These are phyloP conservation scores for Plebejus anna DNA, from an alignment of 2,888 invertebrate genomes.

Conservation along the genomic window DNA sequence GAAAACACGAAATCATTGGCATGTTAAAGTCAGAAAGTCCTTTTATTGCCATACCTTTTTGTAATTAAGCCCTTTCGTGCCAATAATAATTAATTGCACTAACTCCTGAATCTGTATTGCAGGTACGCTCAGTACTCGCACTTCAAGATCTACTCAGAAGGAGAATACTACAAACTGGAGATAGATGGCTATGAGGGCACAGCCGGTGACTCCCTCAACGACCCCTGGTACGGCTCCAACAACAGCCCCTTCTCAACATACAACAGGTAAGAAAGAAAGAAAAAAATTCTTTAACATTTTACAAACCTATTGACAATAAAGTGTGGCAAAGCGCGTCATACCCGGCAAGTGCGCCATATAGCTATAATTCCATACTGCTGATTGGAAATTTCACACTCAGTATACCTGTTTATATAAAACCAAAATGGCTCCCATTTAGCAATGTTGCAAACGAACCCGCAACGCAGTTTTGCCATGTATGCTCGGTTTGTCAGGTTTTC, in stretches of 20 bases:
- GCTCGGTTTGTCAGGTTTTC: no score
- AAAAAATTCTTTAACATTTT: neutral
- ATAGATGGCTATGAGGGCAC: constrained; percentile 95
- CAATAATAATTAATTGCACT: no score
- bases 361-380: no score
- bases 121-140: constrained; percentile 95
- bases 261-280: constrained; percentile 82
- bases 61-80: no score
- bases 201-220: constrained; percentile 94
- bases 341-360: no score
- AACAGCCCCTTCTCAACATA: constrained; percentile 96
- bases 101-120: constrained; percentile 34
- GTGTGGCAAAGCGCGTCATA: no score
- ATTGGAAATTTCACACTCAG: no score
- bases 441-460: no score
- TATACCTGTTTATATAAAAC: no score
- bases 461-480: no score
- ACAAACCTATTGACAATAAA: neutral
- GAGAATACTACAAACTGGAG: constrained; percentile 94
- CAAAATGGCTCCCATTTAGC: no score
- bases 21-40: neutral
- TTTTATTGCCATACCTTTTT: no score
- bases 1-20: neutral
- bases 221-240: constrained; percentile 96
- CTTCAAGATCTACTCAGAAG: constrained; percentile 95